These are phyloP conservation scores for Erethizon dorsatum DNA, from an alignment of 2,797 vertebrate genomes.

Conservation along the genomic window DNA sequence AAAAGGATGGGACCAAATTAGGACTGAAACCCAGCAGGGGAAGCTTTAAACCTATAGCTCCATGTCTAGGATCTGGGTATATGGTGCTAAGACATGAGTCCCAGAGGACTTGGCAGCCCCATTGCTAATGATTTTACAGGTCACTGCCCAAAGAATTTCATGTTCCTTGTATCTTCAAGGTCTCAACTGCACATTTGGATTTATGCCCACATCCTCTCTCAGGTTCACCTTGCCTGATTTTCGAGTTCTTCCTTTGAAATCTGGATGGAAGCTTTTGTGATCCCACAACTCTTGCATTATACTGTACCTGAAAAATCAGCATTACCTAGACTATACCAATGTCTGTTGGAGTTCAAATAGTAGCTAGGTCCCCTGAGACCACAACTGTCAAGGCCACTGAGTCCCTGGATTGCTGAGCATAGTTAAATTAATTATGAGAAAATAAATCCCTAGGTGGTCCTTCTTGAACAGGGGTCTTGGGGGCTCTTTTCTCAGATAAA, in stretches of 20 bases:
- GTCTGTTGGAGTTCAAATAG: not conserved
- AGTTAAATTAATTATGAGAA: not conserved
- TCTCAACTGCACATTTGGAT: not conserved
- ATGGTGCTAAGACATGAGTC: not conserved
- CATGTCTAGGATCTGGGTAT: not conserved
- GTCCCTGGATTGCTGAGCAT: not conserved
- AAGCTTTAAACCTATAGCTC: not conserved
- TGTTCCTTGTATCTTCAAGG: not conserved
- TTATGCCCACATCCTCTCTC: not conserved
- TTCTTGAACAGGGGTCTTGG: not conserved
- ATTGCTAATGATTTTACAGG: not conserved
- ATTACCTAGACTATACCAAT: not conserved
- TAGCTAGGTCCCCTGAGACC: not conserved
- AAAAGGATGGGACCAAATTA: not conserved
- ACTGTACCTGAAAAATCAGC: not conserved
- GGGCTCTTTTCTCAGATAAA: not conserved
- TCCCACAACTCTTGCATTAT: not conserved
- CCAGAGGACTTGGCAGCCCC: not conserved
- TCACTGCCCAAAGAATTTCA: not conserved
- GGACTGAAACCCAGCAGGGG: not conserved
- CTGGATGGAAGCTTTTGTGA: not conserved
- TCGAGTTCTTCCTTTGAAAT: not conserved
- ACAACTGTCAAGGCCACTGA: not conserved
- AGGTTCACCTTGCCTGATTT: not conserved
- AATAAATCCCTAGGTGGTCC: not conserved